These are phyloP conservation scores for Meta bourneti DNA, from an alignment of 2,888 invertebrate genomes.

Conservation along the genomic window DNA sequence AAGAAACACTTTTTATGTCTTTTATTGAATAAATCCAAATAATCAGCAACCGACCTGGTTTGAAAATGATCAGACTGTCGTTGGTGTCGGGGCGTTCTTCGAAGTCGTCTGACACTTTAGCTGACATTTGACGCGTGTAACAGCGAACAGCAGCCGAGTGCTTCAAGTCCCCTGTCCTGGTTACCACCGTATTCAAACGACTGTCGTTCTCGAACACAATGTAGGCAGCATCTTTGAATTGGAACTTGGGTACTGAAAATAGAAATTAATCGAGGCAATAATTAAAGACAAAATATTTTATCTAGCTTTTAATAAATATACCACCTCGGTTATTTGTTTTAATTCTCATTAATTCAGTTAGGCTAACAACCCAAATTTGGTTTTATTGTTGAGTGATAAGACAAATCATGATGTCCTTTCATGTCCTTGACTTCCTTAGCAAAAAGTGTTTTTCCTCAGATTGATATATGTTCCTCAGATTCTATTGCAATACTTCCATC, in stretches of 20 bases:
- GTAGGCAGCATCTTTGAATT: constrained; percentile 80
- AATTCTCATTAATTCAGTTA: too few relatives aligned
- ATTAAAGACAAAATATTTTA: not conserved
- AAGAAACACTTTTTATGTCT: too few relatives aligned
- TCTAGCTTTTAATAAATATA: too few relatives aligned
- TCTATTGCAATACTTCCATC: too few relatives aligned
- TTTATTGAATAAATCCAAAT: too few relatives aligned
- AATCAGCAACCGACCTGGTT: constrained; percentile 79
- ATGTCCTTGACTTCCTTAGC: too few relatives aligned
- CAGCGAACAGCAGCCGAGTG: constrained; percentile 80
- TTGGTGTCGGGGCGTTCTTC: constrained; percentile 80
- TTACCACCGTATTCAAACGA: constrained; percentile 79
- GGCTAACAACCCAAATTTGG: too few relatives aligned
- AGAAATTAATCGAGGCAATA: not conserved
- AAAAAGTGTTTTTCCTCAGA: too few relatives aligned
- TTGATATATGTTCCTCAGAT: too few relatives aligned
- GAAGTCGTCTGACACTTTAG: constrained; percentile 79
- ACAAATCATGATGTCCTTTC: too few relatives aligned
- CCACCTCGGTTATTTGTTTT: too few relatives aligned
- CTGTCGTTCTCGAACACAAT: constrained; percentile 80
- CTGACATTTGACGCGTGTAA: constrained; percentile 80
- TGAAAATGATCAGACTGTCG: constrained; percentile 79
- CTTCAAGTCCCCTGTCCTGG: constrained; percentile 80
- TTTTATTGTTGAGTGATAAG: too few relatives aligned
- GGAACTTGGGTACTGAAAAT: constrained; percentile 80